Conservation (phyloP, 2,888 invertebrate genomes). For the Teleogryllus oceanicus region DNA sequence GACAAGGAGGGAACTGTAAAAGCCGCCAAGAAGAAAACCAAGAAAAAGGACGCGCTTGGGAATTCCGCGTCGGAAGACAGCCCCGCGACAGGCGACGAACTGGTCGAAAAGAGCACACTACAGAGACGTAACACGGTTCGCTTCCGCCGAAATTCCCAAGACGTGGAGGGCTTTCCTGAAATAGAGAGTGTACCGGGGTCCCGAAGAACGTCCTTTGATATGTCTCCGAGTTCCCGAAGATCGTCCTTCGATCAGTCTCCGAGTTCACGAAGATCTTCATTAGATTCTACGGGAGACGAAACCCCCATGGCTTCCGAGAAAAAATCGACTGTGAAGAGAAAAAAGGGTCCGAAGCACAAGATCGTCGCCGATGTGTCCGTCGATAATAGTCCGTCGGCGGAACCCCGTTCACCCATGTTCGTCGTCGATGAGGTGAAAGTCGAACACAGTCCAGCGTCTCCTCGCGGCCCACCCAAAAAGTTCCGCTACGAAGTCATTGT, state of each 20-base stretch:
- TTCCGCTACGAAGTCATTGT: slow-evolving; percentile 32
- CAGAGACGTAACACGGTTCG: slow-evolving; percentile 34
- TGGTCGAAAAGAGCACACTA: slow-evolving; percentile 39
- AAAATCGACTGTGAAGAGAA: slow-evolving; percentile 9
- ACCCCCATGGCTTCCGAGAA: slow-evolving; percentile 5
- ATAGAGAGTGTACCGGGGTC: not conserved
- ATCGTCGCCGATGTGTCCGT: slow-evolving; percentile 31
- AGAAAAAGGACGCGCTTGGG: slow-evolving; percentile 24
- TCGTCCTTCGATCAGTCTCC: not conserved
- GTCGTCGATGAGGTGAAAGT: slow-evolving; percentile 32
- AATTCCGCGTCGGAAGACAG: slow-evolving; percentile 36
- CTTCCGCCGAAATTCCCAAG: slow-evolving; percentile 30
- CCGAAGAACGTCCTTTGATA: not conserved
- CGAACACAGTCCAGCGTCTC: slow-evolving; percentile 26
- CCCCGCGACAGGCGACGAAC: slow-evolving; percentile 37
- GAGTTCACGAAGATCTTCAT: not conserved
- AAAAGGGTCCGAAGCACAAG: slow-evolving; percentile 23
- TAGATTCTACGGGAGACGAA: slow-evolving; percentile 20
- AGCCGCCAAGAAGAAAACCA: slow-evolving; percentile 42
- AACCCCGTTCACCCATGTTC: slow-evolving; percentile 25
- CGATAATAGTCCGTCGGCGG: slow-evolving; percentile 22
- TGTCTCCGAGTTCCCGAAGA: not conserved
- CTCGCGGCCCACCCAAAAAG: slow-evolving; percentile 23
- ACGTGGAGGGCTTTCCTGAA: slow-evolving; percentile 37
- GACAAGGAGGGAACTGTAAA: not conserved